Conservation (phyloP, 2,888 invertebrate species). For the Pogonocherus hispidulus region DNA sequence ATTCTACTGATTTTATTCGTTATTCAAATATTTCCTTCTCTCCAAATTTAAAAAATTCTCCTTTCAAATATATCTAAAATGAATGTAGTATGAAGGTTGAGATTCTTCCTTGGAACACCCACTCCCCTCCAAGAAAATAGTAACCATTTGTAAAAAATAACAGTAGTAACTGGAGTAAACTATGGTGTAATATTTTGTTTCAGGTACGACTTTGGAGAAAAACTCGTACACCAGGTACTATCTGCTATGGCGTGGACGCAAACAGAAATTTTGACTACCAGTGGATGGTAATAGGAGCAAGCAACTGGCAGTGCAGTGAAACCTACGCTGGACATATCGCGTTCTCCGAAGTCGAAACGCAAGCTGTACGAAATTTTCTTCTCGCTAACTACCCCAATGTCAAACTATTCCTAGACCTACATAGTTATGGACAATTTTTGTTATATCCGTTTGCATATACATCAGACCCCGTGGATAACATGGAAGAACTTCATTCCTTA, state of each 20-base stretch:
- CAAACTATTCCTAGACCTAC: constrained; percentile 79
- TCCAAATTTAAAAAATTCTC: no score
- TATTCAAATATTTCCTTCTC: no score
- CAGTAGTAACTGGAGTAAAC: no score
- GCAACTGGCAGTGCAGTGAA: constrained; percentile 65
- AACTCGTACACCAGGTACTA: constrained; percentile 36
- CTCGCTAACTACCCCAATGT: constrained; percentile 68
- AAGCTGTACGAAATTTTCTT: constrained; percentile 73
- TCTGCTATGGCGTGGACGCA: constrained; percentile 80
- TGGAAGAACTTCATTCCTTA: constrained; percentile 60
- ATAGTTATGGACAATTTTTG: constrained; percentile 79
- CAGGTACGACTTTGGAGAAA: constrained; percentile 22
- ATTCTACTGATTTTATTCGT: no score
- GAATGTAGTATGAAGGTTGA: no score
- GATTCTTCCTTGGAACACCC: no score
- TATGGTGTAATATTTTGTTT: no score
- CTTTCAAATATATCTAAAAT: no score
- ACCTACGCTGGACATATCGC: constrained; percentile 67
- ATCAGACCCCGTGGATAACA: constrained; percentile 59
- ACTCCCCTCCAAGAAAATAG: no score
- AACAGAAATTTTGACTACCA: constrained; percentile 82
- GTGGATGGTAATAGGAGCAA: constrained; percentile 72
- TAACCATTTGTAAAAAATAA: no score
- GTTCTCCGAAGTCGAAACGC: constrained; percentile 73
- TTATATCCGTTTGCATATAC: constrained; percentile 80